Evolutionary conservation across 2,113 vertebrate genomes (phyloP).

Genomic region (Oncorhynchus mykiss): DNA sequence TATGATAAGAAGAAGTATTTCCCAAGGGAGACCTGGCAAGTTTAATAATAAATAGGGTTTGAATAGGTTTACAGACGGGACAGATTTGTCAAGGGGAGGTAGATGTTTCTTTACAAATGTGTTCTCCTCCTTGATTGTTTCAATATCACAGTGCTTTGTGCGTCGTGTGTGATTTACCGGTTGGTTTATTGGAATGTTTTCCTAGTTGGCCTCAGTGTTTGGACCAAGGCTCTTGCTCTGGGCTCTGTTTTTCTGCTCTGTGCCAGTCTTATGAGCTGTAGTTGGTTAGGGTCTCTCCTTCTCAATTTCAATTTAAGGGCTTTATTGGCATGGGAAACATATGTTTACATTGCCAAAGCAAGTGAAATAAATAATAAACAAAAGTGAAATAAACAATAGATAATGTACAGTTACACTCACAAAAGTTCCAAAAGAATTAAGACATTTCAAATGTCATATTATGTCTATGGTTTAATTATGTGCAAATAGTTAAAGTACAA

Average conservation of each 20-base stretch:
- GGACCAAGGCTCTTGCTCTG: conserved; percentile 22
- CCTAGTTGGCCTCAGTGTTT: conserved; percentile 36
- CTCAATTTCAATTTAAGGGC: not conserved
- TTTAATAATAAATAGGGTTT: conserved; percentile 4
- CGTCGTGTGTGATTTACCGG: conserved; percentile 22
- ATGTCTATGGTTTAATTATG: no score
- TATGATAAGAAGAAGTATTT: no score
- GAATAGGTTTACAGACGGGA: not conserved
- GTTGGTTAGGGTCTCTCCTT: conserved; percentile 11
- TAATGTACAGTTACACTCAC: no score
- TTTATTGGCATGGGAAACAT: no score
- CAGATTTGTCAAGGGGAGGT: not conserved
- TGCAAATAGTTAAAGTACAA: no score
- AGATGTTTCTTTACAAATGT: conserved; percentile 1
- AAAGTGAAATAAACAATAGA: no score
- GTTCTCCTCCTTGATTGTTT: conserved; percentile 3
- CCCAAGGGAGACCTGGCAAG: not conserved
- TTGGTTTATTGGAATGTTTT: conserved; percentile 48
- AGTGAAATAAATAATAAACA: no score
- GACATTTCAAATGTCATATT: no score
- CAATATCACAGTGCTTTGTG: conserved; percentile 17
- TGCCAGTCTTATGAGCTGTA: conserved; percentile 34
- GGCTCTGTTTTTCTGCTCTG: conserved; percentile 5
- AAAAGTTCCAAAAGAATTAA: no score
- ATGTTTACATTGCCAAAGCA: no score